Conservation (phyloP, 2,888 invertebrate species). For the Apamea crenata region DNA sequence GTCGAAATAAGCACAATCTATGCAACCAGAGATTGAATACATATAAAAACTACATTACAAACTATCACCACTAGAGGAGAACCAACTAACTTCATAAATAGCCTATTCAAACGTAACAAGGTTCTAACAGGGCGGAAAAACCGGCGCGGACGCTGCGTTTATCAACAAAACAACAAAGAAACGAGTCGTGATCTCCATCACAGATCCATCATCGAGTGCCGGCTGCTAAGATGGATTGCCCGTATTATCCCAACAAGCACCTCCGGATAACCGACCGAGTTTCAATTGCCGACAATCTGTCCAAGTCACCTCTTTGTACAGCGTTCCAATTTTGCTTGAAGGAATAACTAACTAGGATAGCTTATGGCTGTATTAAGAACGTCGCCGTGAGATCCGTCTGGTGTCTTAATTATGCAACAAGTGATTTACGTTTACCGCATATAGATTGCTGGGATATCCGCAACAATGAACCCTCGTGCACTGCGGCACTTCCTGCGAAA, state of each 20-base stretch:
- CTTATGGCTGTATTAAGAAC: conserved; percentile 66
- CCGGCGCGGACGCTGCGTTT: conserved; percentile 79
- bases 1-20: conserved; percentile 27
- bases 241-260: conserved; percentile 86
- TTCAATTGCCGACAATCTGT: conserved; percentile 85
- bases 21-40: conserved; percentile 56
- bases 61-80: conserved; percentile 74
- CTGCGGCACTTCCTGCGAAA: conserved; percentile 26
- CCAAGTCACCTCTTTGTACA: conserved; percentile 78
- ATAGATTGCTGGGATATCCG: conserved; percentile 42
- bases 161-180: conserved; percentile 86
- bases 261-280: conserved; percentile 78
- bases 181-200: conserved; percentile 87
- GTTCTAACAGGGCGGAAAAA: conserved; percentile 82
- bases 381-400: conserved; percentile 39
- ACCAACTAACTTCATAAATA: conserved; percentile 83
- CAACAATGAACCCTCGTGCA: conserved; percentile 32
- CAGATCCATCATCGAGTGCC: conserved; percentile 85
- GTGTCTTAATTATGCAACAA: conserved; percentile 33
- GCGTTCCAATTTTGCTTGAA: conserved; percentile 78
- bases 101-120: conserved; percentile 86
- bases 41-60: conserved; percentile 73
- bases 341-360: conserved; percentile 76
- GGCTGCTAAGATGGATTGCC: conserved; percentile 85
- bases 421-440: conserved; percentile 52